Evolutionary conservation across 2,113 vertebrate genomes (phyloP), one percentile per base, ranked within the genome.

Genomic region (Sapajus apella): DNA sequence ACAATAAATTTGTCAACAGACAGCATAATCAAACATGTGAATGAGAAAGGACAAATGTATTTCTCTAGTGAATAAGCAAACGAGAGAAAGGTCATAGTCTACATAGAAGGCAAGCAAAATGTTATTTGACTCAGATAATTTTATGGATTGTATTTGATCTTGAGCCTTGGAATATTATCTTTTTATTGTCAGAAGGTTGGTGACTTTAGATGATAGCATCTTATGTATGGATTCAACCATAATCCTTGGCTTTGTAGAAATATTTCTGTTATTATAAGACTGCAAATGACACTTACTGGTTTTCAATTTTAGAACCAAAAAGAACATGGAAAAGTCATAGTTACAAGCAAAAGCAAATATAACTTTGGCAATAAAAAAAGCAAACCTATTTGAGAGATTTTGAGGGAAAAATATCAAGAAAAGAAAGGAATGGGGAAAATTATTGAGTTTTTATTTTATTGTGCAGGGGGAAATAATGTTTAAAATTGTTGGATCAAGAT

Each of bases 271-370:
- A 77, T 68, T 8, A 3, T 91, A 88, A 47, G 21, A 77, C 70
- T 81, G 18, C 8, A 80, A 89, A 68, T 94, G 40, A 50, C 76
- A 88, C 40, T 50, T 43, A 80, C 3, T 80, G 1, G 2, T 64
- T 92, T 94, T 50, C 56, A 77, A 14, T 86, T 97, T 84, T 76
- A 50, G 77, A 94, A 81, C 50, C 40, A 68, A 88, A 18, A 43
- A 56, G 1, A 94, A 6, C 17, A 52, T 12, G 16, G 14, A 45
- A 40, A 94, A 87, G 40, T 55, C 27, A 52, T 27, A 77, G 58
- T 47, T 43, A 40, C 11, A 76, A 1, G 50, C 35, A 90, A 66
- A 55, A 25, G 32, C 8, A 87, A 85, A 68, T 68, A 8, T 18
- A 86, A 92, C 3, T 12, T 90, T 76, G 30, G 6, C 8, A 93